A percentile compares a stretch with the other conserved stretches of the same genome.
phyloP scores from a whole-genome alignment of 2,113 vertebrate genomes.

The Pelvicachromis taeniatus region DNA sequence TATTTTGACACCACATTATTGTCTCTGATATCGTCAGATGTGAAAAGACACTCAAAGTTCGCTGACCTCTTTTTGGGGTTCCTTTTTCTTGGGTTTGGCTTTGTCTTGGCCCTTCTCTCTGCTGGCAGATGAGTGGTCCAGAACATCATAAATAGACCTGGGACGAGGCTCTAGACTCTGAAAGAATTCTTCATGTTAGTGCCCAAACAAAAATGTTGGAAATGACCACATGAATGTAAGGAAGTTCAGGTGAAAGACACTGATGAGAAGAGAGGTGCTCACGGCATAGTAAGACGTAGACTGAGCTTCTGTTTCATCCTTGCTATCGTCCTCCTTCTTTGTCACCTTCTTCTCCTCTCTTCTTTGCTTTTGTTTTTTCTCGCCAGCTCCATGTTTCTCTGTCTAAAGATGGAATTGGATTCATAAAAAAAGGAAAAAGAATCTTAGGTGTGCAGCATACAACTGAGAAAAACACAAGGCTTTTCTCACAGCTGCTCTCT shows the following conservation, averaged over 20 bases:
- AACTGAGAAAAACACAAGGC: background rate
- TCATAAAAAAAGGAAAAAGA: background rate
- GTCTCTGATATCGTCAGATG: background rate
- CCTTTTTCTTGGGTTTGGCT: background rate
- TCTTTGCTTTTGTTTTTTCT: background rate
- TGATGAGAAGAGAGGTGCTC: background rate
- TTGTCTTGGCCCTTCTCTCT: background rate
- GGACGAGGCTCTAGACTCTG: conserved; percentile 60
- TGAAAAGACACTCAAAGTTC: background rate
- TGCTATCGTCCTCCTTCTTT: background rate
- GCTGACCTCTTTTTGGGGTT: conserved; percentile 13
- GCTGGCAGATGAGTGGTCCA: conserved; percentile 36
- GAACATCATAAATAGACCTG: conserved; percentile 67
- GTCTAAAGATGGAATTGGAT: conserved; percentile 1
- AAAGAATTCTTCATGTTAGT: background rate
- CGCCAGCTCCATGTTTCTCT: background rate
- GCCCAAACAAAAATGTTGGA: background rate
- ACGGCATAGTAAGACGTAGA: conserved; percentile 60
- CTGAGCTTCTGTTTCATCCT: background rate
- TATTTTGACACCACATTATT: background rate
- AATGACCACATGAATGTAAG: background rate
- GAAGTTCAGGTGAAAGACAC: background rate
- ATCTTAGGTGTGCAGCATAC: background rate
- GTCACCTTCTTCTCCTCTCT: background rate
- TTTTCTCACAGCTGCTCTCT: background rate